These are phyloP conservation scores for Arctocebus calabarensis DNA, from an alignment of 2,797 vertebrate genomes.

Conservation along the genomic window DNA sequence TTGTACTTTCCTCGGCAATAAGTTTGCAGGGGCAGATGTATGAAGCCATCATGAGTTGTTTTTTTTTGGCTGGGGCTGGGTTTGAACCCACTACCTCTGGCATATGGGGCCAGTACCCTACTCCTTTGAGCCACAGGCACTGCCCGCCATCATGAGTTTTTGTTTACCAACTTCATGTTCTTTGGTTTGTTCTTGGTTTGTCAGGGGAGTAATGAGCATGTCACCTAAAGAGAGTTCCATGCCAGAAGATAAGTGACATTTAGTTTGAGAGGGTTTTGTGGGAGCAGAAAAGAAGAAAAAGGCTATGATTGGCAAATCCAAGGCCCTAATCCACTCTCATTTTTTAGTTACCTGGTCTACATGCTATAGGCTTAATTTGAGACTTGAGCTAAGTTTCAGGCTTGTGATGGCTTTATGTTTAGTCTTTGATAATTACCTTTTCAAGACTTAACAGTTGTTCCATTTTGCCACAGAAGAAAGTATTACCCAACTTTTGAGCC, in stretches of 20 bases:
- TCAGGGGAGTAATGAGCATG: background rate
- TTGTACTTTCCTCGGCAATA: constrained; percentile 32
- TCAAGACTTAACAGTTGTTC: constrained; percentile 3
- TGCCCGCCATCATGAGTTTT: constrained; percentile 37
- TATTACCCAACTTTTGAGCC: constrained; percentile 35
- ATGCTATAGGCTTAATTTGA: background rate
- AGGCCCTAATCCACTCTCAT: constrained; percentile 8
- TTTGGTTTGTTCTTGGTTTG: constrained; percentile 41
- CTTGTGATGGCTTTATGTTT: constrained; percentile 17
- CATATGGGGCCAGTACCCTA: no score
- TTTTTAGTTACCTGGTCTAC: constrained; percentile 45
- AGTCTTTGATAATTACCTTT: constrained; percentile 51
- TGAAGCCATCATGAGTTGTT: constrained; percentile 19
- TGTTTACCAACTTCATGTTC: constrained; percentile 39
- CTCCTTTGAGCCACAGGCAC: no score
- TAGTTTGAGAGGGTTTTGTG: constrained; percentile 64
- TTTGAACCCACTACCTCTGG: no score
- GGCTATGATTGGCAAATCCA: background rate
- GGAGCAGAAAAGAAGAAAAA: constrained; percentile 4
- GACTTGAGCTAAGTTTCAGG: background rate
- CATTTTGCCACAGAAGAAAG: constrained; percentile 35
- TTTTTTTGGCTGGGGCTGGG: no score
- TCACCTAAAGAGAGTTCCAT: background rate
- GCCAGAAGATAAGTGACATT: constrained; percentile 29
- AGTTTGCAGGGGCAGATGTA: background rate